phyloP scores from a whole-genome alignment of 2,797 vertebrate species.

The Eulemur rubriventer region DNA sequence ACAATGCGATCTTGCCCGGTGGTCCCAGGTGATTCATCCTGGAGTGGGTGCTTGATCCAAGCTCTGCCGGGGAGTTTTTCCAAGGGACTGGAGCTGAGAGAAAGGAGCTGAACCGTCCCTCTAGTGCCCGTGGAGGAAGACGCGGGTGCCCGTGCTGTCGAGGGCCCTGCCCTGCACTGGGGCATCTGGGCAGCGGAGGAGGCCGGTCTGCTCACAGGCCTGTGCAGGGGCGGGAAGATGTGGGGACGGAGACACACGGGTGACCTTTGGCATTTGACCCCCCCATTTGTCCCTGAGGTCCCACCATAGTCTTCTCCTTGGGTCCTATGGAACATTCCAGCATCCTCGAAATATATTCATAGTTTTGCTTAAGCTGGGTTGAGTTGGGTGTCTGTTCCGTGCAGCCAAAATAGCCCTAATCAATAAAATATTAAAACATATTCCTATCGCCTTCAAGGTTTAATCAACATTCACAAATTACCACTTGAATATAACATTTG shows the following conservation, averaged over 20 bases:
- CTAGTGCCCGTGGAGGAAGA: accelerated
- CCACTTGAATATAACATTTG: neutral
- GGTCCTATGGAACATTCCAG: accelerated
- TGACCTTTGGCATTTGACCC: accelerated
- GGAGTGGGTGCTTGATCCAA: accelerated
- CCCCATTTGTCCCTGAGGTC: neutral
- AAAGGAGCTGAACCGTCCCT: accelerated
- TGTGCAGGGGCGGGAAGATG: neutral
- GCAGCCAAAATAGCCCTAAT: neutral
- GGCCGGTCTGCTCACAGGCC: accelerated
- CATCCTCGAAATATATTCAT: accelerated
- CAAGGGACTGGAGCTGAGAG: neutral
- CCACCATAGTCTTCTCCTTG: accelerated
- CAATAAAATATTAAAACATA: slow-evolving; percentile 7
- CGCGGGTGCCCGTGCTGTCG: accelerated
- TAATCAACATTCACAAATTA: neutral
- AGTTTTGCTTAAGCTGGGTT: neutral
- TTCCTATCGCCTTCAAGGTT: neutral
- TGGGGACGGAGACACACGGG: accelerated
- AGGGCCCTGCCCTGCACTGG: accelerated
- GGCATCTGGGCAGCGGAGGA: neutral
- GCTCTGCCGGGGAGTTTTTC: neutral
- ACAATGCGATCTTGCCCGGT: accelerated
- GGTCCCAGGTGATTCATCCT: neutral
- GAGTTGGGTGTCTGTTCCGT: neutral